Evolutionary conservation across 2,888 invertebrate species (phyloP), one percentile per base, ranked within the genome.

Genomic region (Eupelmus urozonus): DNA sequence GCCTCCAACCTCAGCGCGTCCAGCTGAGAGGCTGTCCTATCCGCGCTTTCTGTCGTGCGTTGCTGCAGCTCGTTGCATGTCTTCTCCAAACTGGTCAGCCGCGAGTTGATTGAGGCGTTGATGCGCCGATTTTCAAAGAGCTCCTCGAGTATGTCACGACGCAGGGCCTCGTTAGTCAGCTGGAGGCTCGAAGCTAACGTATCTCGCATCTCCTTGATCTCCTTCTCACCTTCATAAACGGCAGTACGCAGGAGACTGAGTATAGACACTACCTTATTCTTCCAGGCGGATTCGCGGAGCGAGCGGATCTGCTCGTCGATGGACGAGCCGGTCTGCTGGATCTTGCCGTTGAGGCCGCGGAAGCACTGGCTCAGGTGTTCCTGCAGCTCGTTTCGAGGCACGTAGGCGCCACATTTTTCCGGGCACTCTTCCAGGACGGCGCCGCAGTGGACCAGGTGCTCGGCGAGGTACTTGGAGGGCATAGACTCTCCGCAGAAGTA

Each of bases 351-450:
- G 1, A 40, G n/a, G 23, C 62, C 51, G 2, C 34, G 34, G n/a
- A 42, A 63, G 25, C 85, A 84, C 11, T 91, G 90, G 75, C 88
- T 89, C 49, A 90, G 83, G 82, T 95, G 95, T 0, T 91, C 90
- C 0, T 92, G 91, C 87, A 92, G 91, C 81, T 93, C 92, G 75
- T 92, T 92, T 81, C 95, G 91, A 78, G 93, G 93, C 29, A 95
- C 91, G 90, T 94, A 95, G 2, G 93, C 93, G 0, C 94, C 93
- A 82, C 95, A 95, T 63, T 93, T 92, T 83, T 93, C 91, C 0
- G 93, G 93, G 73, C 95, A 95, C 85, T 94, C 93, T 85, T 94
- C 93, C 82, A 95, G 87, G 11, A 95, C 94, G 78, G 94, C 93
- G 16, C 94, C 94, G 81, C 95, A 95, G 82, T 93, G 92, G 77